These are phyloP conservation scores for Elysia crispata DNA, from an alignment of 2,888 invertebrate species.

Conservation along the genomic window DNA sequence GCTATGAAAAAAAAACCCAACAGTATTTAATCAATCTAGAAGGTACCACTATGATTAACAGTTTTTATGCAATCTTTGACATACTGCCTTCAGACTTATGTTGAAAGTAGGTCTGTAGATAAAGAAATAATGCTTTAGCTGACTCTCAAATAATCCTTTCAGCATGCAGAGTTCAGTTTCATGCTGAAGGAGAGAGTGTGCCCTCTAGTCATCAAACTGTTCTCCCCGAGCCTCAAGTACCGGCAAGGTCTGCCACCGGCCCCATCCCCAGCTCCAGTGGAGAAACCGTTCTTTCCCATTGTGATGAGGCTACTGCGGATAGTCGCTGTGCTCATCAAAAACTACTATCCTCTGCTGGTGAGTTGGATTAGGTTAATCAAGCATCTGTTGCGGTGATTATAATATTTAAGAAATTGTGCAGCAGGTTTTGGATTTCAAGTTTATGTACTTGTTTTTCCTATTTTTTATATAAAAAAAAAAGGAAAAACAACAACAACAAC, in stretches of 20 bases:
- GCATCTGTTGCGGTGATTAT: background rate
- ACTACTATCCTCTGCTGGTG: conserved; percentile 93
- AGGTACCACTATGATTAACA: too few species aligned
- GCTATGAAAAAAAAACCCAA: too few species aligned
- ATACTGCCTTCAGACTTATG: too few species aligned
- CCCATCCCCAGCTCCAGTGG: conserved; percentile 78
- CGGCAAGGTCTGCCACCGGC: conserved; percentile 79
- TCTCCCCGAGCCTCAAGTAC: conserved; percentile 99
- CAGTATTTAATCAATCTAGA: too few species aligned
- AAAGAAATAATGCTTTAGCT: too few species aligned
- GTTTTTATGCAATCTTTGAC: too few species aligned
- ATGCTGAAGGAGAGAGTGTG: conserved; percentile 97
- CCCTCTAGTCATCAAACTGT: conserved; percentile 97
- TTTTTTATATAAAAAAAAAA: background rate
- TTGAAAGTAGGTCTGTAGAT: too few species aligned
- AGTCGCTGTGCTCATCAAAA: conserved; percentile 93
- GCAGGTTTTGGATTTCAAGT: background rate
- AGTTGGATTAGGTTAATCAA: conserved; percentile 66
- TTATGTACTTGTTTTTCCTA: background rate
- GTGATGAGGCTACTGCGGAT: conserved; percentile 95
- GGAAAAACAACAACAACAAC: too few species aligned
- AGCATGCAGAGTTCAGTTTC: conserved; percentile 96
- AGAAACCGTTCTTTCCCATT: conserved; percentile 97
- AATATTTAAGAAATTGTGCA: background rate
- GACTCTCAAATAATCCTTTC: conserved; percentile 11